These are phyloP conservation scores for Isichthys henryi DNA, from an alignment of 2,113 vertebrate species.

Conservation along the genomic window DNA sequence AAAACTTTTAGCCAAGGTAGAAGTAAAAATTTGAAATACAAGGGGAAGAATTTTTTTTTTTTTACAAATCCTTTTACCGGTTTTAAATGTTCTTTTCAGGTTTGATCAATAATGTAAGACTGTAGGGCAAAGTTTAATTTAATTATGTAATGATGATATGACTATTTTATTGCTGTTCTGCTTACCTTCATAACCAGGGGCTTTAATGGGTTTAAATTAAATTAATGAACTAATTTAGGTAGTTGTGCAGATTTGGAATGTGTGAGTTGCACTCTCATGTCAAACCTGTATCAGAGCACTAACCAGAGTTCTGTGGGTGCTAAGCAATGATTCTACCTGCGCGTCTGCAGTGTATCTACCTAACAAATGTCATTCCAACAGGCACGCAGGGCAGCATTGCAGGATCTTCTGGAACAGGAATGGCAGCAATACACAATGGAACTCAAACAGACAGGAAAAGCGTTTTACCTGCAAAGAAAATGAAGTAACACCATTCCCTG, in stretches of 20 bases:
- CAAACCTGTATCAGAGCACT: background rate
- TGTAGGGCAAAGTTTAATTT: background rate
- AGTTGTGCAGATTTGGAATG: background rate
- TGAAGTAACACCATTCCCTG: background rate
- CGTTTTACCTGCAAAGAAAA: slow-evolving; percentile 30
- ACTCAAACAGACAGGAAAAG: slow-evolving; percentile 26
- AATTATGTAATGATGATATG: background rate
- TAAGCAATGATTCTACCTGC: background rate
- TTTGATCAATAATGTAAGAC: background rate
- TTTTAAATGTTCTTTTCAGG: background rate
- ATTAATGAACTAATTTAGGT: background rate
- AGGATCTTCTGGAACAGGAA: slow-evolving; percentile 30
- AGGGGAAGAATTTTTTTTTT: background rate
- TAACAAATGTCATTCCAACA: slow-evolving; percentile 13
- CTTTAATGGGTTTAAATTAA: background rate
- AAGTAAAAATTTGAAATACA: background rate
- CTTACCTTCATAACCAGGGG: background rate
- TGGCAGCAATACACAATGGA: slow-evolving; percentile 24
- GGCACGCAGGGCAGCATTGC: slow-evolving; percentile 31
- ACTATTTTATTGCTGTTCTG: background rate
- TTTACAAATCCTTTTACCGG: background rate
- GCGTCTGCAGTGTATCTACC: background rate
- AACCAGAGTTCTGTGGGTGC: background rate
- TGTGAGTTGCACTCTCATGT: background rate
- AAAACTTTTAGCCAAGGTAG: background rate